These are phyloP conservation scores for Neosilurus hyrtlii DNA, from an alignment of 2,797 vertebrate species.

Conservation along the genomic window DNA sequence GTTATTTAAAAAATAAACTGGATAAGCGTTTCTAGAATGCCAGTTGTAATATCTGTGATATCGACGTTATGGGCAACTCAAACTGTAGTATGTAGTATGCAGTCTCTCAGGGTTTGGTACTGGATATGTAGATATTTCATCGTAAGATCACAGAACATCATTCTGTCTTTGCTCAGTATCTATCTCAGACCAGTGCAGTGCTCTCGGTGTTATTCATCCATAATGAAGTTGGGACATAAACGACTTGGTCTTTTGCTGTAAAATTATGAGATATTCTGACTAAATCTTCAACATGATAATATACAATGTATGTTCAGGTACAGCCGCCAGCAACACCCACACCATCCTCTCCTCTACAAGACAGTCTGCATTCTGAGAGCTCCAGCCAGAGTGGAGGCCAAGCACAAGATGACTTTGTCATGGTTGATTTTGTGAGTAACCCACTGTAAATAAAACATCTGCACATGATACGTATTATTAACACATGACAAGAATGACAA, in stretches of 20 bases:
- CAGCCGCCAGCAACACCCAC: slow-evolving; percentile 88
- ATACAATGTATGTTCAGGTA: slow-evolving; percentile 69
- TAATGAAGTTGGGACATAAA: background rate
- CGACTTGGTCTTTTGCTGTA: background rate
- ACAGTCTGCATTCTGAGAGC: slow-evolving; percentile 89
- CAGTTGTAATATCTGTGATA: background rate
- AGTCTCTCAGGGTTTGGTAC: background rate
- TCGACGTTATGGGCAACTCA: background rate
- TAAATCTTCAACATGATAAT: background rate
- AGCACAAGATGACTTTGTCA: slow-evolving; percentile 92
- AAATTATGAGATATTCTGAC: background rate
- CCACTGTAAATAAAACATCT: background rate
- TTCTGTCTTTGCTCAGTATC: background rate
- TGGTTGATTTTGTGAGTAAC: slow-evolving; percentile 92
- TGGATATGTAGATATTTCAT: background rate
- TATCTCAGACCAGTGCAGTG: background rate
- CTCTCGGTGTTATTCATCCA: background rate
- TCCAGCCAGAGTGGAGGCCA: slow-evolving; percentile 85
- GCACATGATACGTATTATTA: background rate
- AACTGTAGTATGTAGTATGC: background rate
- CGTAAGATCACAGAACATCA: background rate
- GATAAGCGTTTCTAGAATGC: background rate
- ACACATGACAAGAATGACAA: background rate
- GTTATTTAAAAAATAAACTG: background rate
- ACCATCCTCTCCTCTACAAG: slow-evolving; percentile 84